Conservation (phyloP, 2,888 invertebrate species). For the Leptarthrus brevirostris region DNA sequence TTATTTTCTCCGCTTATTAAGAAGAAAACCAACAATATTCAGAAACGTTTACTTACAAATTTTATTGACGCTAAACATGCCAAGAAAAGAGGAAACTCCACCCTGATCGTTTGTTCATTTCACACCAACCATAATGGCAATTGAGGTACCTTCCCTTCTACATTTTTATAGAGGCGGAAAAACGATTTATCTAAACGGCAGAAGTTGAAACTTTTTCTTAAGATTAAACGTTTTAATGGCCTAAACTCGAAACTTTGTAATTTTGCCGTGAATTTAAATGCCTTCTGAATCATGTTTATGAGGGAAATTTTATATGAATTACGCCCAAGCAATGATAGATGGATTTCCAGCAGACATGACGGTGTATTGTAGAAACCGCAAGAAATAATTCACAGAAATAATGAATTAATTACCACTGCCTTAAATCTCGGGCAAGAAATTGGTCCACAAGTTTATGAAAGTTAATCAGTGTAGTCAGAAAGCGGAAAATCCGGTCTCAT, state of each 20-base stretch:
- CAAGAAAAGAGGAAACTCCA: not conserved
- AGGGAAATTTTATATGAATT: slow-evolving; percentile 9
- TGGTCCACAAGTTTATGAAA: not conserved
- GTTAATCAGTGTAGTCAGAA: not conserved
- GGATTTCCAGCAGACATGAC: not conserved
- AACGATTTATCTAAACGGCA: slow-evolving; percentile 50
- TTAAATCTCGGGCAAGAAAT: not conserved
- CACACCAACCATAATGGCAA: slow-evolving; percentile 1
- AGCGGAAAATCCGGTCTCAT: not conserved
- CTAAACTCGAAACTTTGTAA: slow-evolving; percentile 33
- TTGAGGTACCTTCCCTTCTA: not conserved
- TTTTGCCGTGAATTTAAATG: slow-evolving; percentile 25
- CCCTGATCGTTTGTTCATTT: not conserved
- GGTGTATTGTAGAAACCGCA: too few relatives aligned
- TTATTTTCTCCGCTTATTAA: too few relatives aligned
- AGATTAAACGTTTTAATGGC: slow-evolving; percentile 49
- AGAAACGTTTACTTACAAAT: not conserved
- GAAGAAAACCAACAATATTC: too few relatives aligned
- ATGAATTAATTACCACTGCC: slow-evolving; percentile 22
- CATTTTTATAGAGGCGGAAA: slow-evolving; percentile 13
- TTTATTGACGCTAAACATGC: not conserved
- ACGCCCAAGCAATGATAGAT: slow-evolving; percentile 34
- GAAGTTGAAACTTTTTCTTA: slow-evolving; percentile 47
- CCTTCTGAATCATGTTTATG: slow-evolving; percentile 33
- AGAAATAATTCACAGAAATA: slow-evolving; percentile 18